phyloP scores from a whole-genome alignment of 2,113 vertebrate genomes.

The Donacobius atricapilla region DNA sequence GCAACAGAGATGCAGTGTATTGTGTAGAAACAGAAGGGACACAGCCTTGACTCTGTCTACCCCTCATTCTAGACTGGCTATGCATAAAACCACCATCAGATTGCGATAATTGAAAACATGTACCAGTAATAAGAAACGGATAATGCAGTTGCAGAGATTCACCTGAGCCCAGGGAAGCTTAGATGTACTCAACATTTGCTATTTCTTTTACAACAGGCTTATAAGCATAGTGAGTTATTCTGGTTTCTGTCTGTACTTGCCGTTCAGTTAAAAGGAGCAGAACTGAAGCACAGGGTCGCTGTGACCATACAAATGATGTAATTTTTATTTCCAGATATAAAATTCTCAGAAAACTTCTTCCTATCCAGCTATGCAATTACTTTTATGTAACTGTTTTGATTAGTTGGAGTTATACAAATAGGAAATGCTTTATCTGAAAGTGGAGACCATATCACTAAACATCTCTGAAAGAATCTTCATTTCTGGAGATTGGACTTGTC shows the following conservation, averaged over 20 bases:
- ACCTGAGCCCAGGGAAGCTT: neutral
- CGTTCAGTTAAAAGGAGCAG: neutral
- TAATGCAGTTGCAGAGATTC: neutral
- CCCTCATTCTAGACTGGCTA: neutral
- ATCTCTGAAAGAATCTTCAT: neutral
- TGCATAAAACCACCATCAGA: neutral
- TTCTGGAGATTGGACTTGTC: neutral
- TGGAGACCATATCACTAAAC: neutral
- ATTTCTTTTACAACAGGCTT: neutral
- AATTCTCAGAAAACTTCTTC: neutral
- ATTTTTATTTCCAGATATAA: neutral
- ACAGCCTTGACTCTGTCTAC: neutral
- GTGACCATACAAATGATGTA: neutral
- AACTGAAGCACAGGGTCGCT: neutral
- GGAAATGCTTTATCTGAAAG: neutral
- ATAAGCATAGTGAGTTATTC: neutral
- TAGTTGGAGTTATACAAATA: neutral
- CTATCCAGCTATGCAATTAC: neutral
- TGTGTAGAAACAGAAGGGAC: neutral
- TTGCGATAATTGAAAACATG: neutral
- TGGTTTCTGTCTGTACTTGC: neutral
- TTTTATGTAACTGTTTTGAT: neutral
- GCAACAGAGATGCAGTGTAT: accelerated
- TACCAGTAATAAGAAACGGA: neutral
- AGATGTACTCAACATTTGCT: neutral